phyloP scores from a whole-genome alignment of 2,888 invertebrate genomes.

The Scelioninae gen. 2 region DNA sequence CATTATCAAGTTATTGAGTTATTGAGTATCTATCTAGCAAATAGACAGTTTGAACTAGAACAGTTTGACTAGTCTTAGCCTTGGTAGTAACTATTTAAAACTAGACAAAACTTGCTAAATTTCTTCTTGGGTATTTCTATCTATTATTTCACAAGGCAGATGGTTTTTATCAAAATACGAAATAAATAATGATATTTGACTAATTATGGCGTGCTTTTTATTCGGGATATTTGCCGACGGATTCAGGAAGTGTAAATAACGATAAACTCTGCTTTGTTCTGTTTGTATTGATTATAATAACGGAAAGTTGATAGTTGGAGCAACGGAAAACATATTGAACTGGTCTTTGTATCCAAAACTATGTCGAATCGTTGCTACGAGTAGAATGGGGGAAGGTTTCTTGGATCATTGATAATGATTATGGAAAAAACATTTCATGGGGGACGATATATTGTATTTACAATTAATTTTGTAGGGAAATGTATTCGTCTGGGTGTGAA shows the following conservation, averaged over 20 bases:
- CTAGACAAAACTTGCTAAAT: too few relatives aligned
- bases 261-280: conserved; percentile 14
- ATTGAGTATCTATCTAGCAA: too few relatives aligned
- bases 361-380: background rate
- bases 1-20: too few relatives aligned
- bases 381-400: background rate
- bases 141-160: too few relatives aligned
- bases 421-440: background rate
- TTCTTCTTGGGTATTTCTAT: too few relatives aligned
- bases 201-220: conserved; percentile 1
- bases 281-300: conserved; percentile 19
- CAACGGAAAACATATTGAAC: conserved; percentile 13
- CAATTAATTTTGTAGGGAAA: background rate
- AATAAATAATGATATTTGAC: conserved; percentile 1
- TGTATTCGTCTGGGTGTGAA: too few relatives aligned
- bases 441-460: background rate
- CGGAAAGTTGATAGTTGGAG: conserved; percentile 11
- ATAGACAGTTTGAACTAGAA: too few relatives aligned
- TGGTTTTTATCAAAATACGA: too few relatives aligned
- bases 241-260: conserved; percentile 4
- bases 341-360: conserved; percentile 14
- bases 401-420: conserved; percentile 11
- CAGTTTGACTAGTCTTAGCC: too few relatives aligned
- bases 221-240: background rate
- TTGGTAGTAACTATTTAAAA: too few relatives aligned